Evolutionary conservation across 2,113 vertebrate species (phyloP).

Genomic region (Natator depressus): DNA sequence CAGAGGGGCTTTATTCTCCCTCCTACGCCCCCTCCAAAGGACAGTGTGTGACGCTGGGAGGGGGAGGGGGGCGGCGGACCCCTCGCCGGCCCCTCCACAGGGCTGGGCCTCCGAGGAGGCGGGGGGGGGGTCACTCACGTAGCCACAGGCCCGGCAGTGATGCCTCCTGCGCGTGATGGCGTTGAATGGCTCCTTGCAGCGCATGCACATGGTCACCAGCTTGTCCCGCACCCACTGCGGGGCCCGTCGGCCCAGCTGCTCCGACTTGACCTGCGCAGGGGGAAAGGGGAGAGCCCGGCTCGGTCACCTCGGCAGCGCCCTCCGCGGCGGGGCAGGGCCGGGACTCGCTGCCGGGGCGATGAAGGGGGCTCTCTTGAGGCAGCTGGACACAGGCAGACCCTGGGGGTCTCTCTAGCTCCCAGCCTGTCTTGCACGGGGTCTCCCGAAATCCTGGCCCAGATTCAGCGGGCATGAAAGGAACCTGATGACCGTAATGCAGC

Average conservation of each 20-base stretch:
- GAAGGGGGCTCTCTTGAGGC: accelerated
- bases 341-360: background rate
- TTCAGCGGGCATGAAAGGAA: background rate
- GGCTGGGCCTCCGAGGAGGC: background rate
- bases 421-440: background rate
- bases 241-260: slow-evolving; percentile 79
- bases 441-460: background rate
- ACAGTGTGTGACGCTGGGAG: background rate
- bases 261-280: slow-evolving; percentile 32
- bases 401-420: background rate
- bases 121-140: slow-evolving; percentile 36
- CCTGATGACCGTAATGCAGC: too few relatives aligned
- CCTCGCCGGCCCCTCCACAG: background rate
- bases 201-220: slow-evolving; percentile 86
- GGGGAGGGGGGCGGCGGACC: background rate
- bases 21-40: background rate
- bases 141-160: slow-evolving; percentile 83
- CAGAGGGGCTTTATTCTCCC: background rate
- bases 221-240: slow-evolving; percentile 83
- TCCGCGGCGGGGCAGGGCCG: background rate
- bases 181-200: slow-evolving; percentile 81
- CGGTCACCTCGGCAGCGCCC: background rate
- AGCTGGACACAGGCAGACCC: background rate
- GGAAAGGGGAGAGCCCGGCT: background rate
- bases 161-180: slow-evolving; percentile 77